Conservation (phyloP, 2,113 vertebrate species). For the Columba livia region DNA sequence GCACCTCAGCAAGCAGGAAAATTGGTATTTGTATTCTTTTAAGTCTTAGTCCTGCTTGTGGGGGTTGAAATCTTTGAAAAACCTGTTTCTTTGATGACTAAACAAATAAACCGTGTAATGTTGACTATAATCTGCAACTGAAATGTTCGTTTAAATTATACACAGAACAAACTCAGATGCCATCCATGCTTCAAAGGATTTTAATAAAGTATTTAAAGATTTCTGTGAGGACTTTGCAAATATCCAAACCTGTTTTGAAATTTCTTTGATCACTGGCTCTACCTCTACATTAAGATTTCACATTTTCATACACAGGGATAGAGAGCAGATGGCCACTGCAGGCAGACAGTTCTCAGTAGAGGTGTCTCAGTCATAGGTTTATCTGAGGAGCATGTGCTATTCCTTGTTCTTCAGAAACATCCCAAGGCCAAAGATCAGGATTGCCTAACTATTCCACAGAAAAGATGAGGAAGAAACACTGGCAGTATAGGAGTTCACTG, state of each 20-base stretch:
- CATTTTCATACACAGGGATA: neutral
- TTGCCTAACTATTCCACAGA: neutral
- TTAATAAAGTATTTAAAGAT: neutral
- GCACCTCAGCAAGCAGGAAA: neutral
- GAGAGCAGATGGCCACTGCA: neutral
- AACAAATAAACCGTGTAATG: neutral
- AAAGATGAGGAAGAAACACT: neutral
- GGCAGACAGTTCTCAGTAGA: neutral
- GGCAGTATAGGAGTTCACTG: neutral
- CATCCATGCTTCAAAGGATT: neutral
- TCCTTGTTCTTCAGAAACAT: neutral
- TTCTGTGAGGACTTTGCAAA: neutral
- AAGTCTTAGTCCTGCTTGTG: neutral
- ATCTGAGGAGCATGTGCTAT: neutral
- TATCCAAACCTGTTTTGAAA: neutral
- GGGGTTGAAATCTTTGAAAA: neutral
- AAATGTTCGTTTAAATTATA: neutral
- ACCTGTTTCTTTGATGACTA: neutral
- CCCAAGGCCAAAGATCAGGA: neutral
- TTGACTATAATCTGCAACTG: neutral
- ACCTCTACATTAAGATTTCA: neutral
- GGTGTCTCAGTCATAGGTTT: neutral
- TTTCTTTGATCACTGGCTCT: neutral
- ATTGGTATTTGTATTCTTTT: neutral
- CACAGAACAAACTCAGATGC: neutral